These are phyloP conservation scores for Brachirus orientalis DNA, from an alignment of 2,113 vertebrate species.

Conservation along the genomic window DNA sequence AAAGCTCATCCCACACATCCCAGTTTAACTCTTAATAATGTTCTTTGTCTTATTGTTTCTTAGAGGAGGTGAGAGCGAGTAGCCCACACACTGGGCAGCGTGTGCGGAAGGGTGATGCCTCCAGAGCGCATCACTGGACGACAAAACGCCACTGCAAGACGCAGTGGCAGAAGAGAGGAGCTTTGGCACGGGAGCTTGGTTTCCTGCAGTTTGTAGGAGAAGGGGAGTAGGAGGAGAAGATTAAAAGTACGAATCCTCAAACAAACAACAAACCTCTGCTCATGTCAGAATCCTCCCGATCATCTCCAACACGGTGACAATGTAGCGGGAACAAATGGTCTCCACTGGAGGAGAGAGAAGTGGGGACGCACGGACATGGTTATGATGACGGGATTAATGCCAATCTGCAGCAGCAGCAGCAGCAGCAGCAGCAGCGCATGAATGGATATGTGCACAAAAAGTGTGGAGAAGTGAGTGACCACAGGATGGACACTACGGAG, in stretches of 20 bases:
- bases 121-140: constrained; percentile 65
- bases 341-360: constrained; percentile 55
- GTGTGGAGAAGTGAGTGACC: constrained; percentile 67
- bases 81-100: constrained; percentile 57
- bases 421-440: constrained; percentile 23
- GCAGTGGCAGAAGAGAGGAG: constrained; percentile 58
- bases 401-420: constrained; percentile 36
- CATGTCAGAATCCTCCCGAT: constrained; percentile 44
- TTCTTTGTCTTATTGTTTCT: constrained; percentile 7
- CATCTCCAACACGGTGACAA: constrained; percentile 48
- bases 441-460: constrained; percentile 64
- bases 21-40: neutral
- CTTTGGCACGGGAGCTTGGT: constrained; percentile 34
- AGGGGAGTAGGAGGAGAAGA: neutral
- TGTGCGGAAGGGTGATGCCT: constrained; percentile 61
- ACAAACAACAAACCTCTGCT: constrained; percentile 52
- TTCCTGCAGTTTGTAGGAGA: constrained; percentile 33
- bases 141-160: constrained; percentile 59
- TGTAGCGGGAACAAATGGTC: constrained; percentile 78
- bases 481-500: constrained; percentile 91
- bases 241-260: constrained; percentile 3
- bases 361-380: constrained; percentile 67
- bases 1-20: neutral
- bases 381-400: constrained; percentile 60
- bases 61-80: constrained; percentile 33